Base-by-base conservation (phyloP, 30 jellyfish, hydroid and myxozoan genomes). In the Aurelia coerulea region DNA sequence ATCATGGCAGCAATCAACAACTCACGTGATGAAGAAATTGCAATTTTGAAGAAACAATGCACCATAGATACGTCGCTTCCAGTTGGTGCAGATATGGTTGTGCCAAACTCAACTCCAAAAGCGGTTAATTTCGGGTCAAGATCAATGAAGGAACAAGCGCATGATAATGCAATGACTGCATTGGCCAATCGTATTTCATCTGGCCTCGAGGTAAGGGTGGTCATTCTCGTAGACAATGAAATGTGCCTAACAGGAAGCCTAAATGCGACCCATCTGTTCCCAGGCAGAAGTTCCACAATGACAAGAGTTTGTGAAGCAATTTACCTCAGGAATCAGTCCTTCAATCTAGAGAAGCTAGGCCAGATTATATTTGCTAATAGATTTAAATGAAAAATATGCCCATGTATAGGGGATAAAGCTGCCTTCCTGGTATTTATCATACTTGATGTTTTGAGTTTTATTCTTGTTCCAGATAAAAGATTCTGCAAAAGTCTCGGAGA, bases 401-500 rank as follows among this genome's bases (percentile, higher is more conserved):
- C 51, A 39, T 39, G 4, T 39, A 9, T 0, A 39, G 0, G 0
- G 51, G 5, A 39, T 39, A 9, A 39, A 39, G 51, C 51, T 39
- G 51, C 8, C 6, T 39, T 2, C 51, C 51, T 39, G 51, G 0
- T 39, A 1, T 39, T 39, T 39, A 9, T 39, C 10, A 39, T 39
- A 39, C 51, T 6, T 39, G 9, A 39, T 39, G 8, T 39, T 39
- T 39, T 0, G 51, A 39, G 51, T 39, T 9, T 39, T 0, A 39
- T 69, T 39, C 32, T 1, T 34, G 15, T 67, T 89, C 42, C 53
- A 94, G 99, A 70, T 88, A 18, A 94, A 94, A 88, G 99, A 94
- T 71, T 77, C 85, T 29, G 62, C 99, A 52, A 94, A 94, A 60
- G 50, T 94, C 17, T 89, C 97, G 5, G 99, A 94, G 23, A 79